Evolutionary conservation across 2,113 vertebrate species (phyloP).

Genomic region (Fulmarus glacialis): DNA sequence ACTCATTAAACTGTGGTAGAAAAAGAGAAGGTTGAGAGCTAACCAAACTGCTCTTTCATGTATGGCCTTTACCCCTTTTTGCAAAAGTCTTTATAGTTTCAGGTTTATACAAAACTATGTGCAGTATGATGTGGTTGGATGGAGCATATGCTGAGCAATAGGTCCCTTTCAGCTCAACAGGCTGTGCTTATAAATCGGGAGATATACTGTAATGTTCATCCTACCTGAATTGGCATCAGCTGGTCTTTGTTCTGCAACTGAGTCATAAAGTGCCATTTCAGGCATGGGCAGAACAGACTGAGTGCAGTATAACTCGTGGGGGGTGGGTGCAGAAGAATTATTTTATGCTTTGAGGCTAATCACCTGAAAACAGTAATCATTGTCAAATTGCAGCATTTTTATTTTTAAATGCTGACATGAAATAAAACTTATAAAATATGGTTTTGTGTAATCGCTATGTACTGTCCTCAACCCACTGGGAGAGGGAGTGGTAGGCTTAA

Average conservation of each 20-base stretch:
- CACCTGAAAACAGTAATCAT: not conserved
- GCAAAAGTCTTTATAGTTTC: not conserved
- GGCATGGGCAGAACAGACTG: not conserved
- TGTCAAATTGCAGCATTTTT: not conserved
- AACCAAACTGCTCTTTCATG: not conserved
- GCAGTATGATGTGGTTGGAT: not conserved
- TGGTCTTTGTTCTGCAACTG: not conserved
- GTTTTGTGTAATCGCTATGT: not conserved
- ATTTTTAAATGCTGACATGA: not conserved
- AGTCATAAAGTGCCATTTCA: not conserved
- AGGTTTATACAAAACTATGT: not conserved
- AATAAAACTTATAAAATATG: not conserved
- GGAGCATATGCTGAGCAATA: not conserved
- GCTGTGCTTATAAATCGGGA: not conserved
- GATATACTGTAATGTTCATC: not conserved
- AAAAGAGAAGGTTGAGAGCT: not conserved
- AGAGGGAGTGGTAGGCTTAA: not conserved
- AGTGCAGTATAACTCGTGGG: not conserved
- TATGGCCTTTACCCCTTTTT: not conserved
- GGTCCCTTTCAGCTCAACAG: not conserved
- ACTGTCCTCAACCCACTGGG: not conserved
- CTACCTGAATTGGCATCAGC: not conserved
- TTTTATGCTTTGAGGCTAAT: not conserved
- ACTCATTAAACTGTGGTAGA: not conserved
- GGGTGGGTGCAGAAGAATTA: not conserved